Conservation (phyloP, 2,797 vertebrate species). For the Diceros bicornis region DNA sequence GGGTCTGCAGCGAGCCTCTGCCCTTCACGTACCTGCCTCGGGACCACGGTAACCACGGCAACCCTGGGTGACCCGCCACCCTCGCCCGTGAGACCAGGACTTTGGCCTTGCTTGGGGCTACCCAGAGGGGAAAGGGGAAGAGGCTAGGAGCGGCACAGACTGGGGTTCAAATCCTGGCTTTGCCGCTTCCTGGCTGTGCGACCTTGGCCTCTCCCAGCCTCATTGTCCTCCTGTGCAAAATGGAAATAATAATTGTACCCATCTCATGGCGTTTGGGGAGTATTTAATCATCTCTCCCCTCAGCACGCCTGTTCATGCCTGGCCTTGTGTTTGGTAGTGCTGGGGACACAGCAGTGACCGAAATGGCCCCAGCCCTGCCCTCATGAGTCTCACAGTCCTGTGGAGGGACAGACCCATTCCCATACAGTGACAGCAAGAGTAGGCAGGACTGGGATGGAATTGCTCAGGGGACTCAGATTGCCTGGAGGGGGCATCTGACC, state of each 20-base stretch:
- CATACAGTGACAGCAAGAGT: neutral
- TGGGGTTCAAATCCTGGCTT: neutral
- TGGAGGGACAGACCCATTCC: neutral
- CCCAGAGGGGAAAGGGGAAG: neutral
- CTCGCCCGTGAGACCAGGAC: neutral
- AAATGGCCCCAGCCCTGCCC: neutral
- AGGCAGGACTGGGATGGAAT: neutral
- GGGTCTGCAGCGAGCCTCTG: slow-evolving; percentile 94
- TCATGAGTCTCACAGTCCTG: neutral
- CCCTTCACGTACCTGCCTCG: slow-evolving; percentile 93
- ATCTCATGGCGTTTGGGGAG: neutral
- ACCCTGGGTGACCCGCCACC: too few species aligned
- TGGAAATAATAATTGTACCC: neutral
- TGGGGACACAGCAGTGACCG: neutral
- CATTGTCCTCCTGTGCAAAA: neutral
- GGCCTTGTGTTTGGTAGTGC: neutral
- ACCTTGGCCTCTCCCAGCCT: neutral
- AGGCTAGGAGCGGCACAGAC: neutral
- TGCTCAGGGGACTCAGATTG: neutral
- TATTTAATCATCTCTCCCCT: neutral
- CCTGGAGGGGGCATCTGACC: neutral
- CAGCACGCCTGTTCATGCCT: neutral
- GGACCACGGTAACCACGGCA: slow-evolving; percentile 89
- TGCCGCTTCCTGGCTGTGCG: neutral
- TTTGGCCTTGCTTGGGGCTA: neutral